Evolutionary conservation across 2,113 vertebrate species (phyloP).

Genomic region (Oncorhynchus mykiss): DNA sequence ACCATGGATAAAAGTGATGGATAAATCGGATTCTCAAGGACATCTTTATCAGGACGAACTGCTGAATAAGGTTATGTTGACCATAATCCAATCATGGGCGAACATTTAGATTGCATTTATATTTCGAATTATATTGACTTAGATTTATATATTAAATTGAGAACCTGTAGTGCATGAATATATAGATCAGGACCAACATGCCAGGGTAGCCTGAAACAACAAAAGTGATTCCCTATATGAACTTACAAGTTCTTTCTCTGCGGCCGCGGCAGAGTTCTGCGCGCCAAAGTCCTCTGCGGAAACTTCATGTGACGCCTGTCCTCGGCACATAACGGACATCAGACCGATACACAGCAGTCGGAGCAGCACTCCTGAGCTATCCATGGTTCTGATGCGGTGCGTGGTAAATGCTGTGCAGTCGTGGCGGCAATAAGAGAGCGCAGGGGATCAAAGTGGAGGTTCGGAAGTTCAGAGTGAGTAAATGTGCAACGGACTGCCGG

Average conservation of each 20-base stretch:
- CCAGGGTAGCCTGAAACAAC: not conserved
- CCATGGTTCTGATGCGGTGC: constrained; percentile 63
- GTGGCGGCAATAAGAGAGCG: not conserved
- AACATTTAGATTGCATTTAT: too few species aligned
- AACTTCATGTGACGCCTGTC: constrained; percentile 63
- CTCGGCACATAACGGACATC: constrained; percentile 50
- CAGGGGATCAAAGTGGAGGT: constrained; percentile 1
- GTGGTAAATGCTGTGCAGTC: not conserved
- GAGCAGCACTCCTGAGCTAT: constrained; percentile 58
- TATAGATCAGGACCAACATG: not conserved
- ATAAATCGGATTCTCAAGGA: too few species aligned
- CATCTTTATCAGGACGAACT: too few species aligned
- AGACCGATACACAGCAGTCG: constrained; percentile 59
- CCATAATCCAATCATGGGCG: too few species aligned
- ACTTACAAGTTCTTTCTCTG: constrained; percentile 74
- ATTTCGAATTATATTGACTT: too few species aligned
- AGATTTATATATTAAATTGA: too few species aligned
- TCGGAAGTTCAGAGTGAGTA: constrained; percentile 1
- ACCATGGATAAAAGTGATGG: too few species aligned
- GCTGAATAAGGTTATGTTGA: not conserved
- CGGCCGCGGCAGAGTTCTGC: constrained; percentile 47
- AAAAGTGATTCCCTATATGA: not conserved
- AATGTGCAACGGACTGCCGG: not conserved
- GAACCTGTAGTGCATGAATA: not conserved
- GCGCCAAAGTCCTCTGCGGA: constrained; percentile 56